Conservation (phyloP, 1,140 invertebrate species). For the Procambarus virginalis region DNA sequence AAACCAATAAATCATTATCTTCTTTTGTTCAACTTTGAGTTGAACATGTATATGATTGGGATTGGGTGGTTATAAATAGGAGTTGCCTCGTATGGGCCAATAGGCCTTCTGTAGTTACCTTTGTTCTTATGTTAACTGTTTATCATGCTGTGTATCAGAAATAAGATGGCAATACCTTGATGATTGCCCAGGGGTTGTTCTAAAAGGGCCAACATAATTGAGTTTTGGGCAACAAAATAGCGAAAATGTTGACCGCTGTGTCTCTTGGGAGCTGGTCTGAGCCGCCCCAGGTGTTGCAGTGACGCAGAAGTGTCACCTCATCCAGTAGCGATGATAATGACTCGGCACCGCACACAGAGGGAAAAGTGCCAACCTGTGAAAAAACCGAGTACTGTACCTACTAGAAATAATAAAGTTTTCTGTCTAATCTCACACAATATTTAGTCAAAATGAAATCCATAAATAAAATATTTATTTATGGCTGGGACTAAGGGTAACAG, state of each 20-base stretch:
- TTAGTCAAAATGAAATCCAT: too few species aligned
- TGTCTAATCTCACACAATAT: too few species aligned
- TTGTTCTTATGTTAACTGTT: background rate
- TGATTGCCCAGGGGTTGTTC: constrained; percentile 89
- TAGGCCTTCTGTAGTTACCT: too few species aligned
- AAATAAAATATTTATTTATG: too few species aligned
- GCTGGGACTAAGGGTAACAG: too few species aligned
- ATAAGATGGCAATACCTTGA: constrained; percentile 73
- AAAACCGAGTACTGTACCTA: background rate
- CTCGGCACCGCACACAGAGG: constrained; percentile 87
- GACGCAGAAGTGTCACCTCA: constrained; percentile 87
- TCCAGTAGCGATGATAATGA: constrained; percentile 90
- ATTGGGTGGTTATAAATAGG: too few species aligned
- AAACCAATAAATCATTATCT: too few species aligned
- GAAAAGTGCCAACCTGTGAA: constrained; percentile 84
- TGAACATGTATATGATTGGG: too few species aligned
- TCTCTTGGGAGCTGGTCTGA: constrained; percentile 76
- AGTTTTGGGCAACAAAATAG: constrained; percentile 93
- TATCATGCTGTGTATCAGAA: background rate
- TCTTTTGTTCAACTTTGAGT: too few species aligned
- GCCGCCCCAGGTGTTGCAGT: constrained; percentile 80
- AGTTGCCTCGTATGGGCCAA: too few species aligned
- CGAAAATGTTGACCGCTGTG: constrained; percentile 81
- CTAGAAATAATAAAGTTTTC: too few species aligned
- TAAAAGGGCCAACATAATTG: constrained; percentile 89